Evolutionary conservation across 1,140 invertebrate species (phyloP).

Genomic region (Drosophila dunni): DNA sequence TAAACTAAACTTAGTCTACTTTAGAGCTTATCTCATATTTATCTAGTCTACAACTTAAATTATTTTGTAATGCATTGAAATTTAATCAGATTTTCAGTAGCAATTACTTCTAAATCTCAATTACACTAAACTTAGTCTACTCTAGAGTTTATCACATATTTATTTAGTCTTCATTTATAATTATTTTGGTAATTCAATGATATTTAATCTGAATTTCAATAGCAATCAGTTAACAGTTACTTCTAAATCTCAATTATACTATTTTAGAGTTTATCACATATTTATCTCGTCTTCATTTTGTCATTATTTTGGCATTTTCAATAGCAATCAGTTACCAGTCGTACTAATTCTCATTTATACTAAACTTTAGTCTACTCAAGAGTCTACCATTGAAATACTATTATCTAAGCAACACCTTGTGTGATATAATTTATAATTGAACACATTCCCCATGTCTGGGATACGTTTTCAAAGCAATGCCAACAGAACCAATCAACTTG

Average conservation of each 20-base stretch:
- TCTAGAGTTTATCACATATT: slow-evolving; percentile 14
- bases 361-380: background rate
- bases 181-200: too few species aligned
- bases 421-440: slow-evolving; percentile 46
- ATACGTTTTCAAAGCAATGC: slow-evolving; percentile 1
- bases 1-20: too few species aligned
- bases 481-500: slow-evolving; percentile 38
- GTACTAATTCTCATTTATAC: background rate
- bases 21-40: too few species aligned
- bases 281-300: too few species aligned
- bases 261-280: slow-evolving; percentile 4
- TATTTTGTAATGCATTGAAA: too few species aligned
- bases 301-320: too few species aligned
- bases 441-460: slow-evolving; percentile 11
- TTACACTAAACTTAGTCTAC: background rate
- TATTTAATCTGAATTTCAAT: too few species aligned
- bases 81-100: too few species aligned
- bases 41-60: too few species aligned
- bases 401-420: slow-evolving; percentile 26
- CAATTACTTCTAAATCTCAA: background rate
- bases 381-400: slow-evolving; percentile 18
- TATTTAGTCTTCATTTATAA: too few species aligned
- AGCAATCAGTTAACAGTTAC: too few species aligned
- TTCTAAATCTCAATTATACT: background rate
- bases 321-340: too few species aligned